A percentile compares a stretch with the other conserved stretches of the same genome.
Evolutionary conservation across 2,113 vertebrate species (phyloP).

Genomic region (Eurypyga helias): DNA sequence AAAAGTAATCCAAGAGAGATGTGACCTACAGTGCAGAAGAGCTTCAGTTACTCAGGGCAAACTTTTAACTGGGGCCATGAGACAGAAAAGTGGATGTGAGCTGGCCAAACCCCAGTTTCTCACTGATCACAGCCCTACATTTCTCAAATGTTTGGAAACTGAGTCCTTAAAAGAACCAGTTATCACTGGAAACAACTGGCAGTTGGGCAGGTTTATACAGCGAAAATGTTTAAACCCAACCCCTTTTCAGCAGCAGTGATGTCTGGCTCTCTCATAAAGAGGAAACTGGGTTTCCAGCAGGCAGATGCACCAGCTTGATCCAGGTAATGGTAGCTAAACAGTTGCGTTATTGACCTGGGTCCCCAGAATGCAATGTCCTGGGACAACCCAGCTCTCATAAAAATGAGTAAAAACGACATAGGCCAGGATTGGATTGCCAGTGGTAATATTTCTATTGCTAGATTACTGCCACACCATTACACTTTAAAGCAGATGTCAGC

Average conservation of each 20-base stretch:
- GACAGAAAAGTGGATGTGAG: neutral
- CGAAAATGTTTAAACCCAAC: neutral
- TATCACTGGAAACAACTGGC: neutral
- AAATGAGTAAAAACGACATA: neutral
- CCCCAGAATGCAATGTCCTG: neutral
- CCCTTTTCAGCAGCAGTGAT: neutral
- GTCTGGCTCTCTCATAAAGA: neutral
- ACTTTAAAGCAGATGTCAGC: neutral
- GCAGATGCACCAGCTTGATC: neutral
- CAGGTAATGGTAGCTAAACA: neutral
- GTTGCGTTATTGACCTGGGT: neutral
- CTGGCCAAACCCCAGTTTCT: neutral
- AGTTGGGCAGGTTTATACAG: neutral
- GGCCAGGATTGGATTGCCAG: neutral
- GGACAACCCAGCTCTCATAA: neutral
- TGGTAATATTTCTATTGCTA: neutral
- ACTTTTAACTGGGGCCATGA: neutral
- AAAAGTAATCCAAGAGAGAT: neutral
- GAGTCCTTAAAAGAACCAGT: neutral
- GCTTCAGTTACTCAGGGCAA: neutral
- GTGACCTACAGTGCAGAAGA: neutral
- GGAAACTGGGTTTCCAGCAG: neutral
- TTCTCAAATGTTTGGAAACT: neutral
- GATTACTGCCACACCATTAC: neutral
- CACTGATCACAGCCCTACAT: neutral